These are phyloP conservation scores for Zelleria hepariella DNA, from an alignment of 2,888 invertebrate genomes.

Conservation along the genomic window DNA sequence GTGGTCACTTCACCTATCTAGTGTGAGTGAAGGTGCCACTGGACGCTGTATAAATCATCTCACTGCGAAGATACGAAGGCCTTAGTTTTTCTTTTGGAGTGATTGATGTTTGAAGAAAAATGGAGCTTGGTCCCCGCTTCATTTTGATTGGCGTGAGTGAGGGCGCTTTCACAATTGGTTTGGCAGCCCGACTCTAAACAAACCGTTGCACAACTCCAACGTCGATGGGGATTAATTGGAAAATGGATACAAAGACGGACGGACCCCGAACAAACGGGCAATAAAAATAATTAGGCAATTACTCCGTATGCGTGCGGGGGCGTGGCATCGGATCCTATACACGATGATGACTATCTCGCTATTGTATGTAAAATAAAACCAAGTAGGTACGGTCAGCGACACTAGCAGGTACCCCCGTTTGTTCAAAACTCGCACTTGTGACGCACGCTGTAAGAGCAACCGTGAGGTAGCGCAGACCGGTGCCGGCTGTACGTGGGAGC, in stretches of 20 bases:
- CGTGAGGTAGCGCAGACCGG: no score
- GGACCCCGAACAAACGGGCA: constrained; percentile 54
- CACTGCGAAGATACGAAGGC: no score
- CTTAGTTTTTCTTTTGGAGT: no score
- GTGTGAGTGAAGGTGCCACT: no score
- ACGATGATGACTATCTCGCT: constrained; percentile 25
- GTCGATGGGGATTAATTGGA: constrained; percentile 32
- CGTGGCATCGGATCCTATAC: constrained; percentile 36
- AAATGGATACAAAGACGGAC: constrained; percentile 44
- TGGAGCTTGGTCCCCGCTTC: no score
- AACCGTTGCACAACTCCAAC: constrained; percentile 15
- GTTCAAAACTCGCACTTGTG: no score
- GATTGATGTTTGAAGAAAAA: no score
- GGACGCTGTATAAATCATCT: no score
- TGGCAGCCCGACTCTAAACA: constrained; percentile 7
- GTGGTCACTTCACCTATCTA: no score
- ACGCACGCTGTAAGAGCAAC: no score
- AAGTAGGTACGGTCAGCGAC: no score
- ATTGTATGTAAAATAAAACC: constrained; percentile 24
- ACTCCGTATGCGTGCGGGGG: constrained; percentile 48
- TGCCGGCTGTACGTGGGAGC: constrained; percentile 6
- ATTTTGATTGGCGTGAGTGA: background rate
- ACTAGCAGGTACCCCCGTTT: no score
- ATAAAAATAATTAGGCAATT: constrained; percentile 69
- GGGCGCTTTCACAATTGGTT: constrained; percentile 2